Conservation (phyloP, 2,888 invertebrate species). For the Dasysyrphus albostriatus region DNA sequence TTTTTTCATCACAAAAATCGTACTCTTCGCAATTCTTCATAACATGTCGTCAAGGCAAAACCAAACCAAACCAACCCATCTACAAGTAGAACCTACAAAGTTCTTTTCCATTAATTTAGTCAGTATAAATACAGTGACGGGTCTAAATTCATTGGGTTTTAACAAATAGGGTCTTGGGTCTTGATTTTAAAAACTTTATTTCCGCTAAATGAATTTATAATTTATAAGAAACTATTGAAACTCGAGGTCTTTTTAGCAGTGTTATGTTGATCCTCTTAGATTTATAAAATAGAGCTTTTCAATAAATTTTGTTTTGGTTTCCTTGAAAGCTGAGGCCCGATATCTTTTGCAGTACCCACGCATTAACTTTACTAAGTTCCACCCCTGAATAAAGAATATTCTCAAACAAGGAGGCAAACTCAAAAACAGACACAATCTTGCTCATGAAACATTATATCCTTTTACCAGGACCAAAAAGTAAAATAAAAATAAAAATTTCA, state of each 20-base stretch:
- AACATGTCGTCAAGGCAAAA: background rate
- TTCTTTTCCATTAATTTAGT: background rate
- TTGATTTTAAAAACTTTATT: no score
- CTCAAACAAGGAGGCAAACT: background rate
- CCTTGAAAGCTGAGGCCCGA: no score
- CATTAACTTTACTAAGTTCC: background rate
- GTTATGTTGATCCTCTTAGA: no score
- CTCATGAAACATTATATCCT: background rate
- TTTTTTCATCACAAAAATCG: background rate
- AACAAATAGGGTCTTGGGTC: no score
- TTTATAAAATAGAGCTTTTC: no score
- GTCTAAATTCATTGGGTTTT: background rate
- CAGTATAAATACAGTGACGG: background rate
- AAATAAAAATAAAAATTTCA: slow-evolving; percentile 24
- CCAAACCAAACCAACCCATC: background rate
- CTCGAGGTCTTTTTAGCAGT: no score
- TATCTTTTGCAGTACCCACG: no score
- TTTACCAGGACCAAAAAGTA: slow-evolving; percentile 2
- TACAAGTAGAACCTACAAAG: background rate
- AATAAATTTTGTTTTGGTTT: no score
- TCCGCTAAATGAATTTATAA: no score
- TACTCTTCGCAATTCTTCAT: background rate
- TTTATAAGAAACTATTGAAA: no score
- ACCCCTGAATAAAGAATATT: background rate
- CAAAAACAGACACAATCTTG: background rate